Base-by-base conservation (phyloP, 2,888 invertebrate species). In the Heliconius charithonia region DNA sequence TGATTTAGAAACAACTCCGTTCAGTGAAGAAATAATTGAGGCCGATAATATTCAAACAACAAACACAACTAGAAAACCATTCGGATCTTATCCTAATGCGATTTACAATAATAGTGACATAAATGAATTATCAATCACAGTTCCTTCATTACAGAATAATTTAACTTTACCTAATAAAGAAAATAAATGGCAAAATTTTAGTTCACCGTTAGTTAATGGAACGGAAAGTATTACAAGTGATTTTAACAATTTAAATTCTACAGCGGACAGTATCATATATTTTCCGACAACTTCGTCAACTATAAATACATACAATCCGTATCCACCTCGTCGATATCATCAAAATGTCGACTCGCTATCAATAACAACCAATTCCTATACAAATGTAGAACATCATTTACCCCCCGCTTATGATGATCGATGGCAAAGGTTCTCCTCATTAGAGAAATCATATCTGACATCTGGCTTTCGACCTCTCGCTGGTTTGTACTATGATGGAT, bases 401-500 rank as follows among this genome's bases (percentile, higher is more conserved):
- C 88, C 87, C 77, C 85, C 88, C 77, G 79, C 82, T 81, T 83
- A 86, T 82, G 85, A 90, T 89, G 89, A 92, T 87, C 87, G 89
- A 90, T 93, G 93, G 93, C 85, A 84, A 79, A 86, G 85, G 82
- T 90, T 91, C 85, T 85, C 87, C 83, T 85, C 87, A 83, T 83
- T 84, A 79, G 85, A 83, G 81, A 84, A 87, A 83, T 85, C 84
- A 83, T 81, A 83, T 75, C 84, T 83, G 75, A 82, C 87, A 59
- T 86, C 83, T 84, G 89, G 89, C 83, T 95, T 95, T 82, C 91
- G 85, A 84, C 93, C 94, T 81, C 87, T 94, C 72, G 91, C 94
- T 37, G 94, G 94, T 70, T 90, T 94, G 81, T 94, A 95, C 87
- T 94, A 93, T 83, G 93, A 94, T 83, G 93, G 94, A 77, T 94